Base-by-base conservation (phyloP, 1,140 invertebrate genomes). In the Dendrolimus kikuchii region DNA sequence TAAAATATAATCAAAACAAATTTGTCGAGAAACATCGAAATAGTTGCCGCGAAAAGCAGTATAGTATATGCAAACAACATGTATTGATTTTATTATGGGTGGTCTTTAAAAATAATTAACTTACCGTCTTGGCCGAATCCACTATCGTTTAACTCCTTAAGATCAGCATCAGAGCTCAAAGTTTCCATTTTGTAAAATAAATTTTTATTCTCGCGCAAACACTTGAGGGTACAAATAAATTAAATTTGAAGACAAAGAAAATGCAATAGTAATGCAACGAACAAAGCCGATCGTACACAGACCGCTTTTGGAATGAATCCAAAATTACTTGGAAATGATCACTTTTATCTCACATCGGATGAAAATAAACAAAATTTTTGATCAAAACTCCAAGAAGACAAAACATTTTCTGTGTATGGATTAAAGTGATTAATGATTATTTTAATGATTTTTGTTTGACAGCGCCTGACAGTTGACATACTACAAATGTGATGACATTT, bases 61-160 rank as follows among this genome's bases (percentile, higher is more conserved):
- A 23, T 23, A 23, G 23, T 23, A 45, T 45, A 45, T 45, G 5
- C 44, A 45, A 45, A 6, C 23, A 45, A 5, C n/a, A 45, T n/a
- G 23, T 10, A 45, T 5, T 9, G 5, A 9, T 9, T 45, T 5
- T 45, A 45, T 5, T 45, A 45, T 10, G 23, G 23, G 4, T 45
- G 3, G 5, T 8, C 43, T 45, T 8, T 5, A 51, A 9, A 57
- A 46, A 51, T 46, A 10, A 50, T 51, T 42, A 53, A 65, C 66
- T 71, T 55, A 79, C 80, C 75, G 39, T 84, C 77, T 52, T 80
- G 70, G 36, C 79, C 70, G 47, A 66, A 75, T 39, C 81, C 78
- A 46, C 74, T 82, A 46, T 85, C 81, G 40, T 85, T 60, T 37
- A 82, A 49, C 5, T 81, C 72, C 44, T 66, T 67, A 5, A 47